Evolutionary conservation across 2,888 invertebrate genomes (phyloP).

Genomic region (Trichopria drosophilae): DNA sequence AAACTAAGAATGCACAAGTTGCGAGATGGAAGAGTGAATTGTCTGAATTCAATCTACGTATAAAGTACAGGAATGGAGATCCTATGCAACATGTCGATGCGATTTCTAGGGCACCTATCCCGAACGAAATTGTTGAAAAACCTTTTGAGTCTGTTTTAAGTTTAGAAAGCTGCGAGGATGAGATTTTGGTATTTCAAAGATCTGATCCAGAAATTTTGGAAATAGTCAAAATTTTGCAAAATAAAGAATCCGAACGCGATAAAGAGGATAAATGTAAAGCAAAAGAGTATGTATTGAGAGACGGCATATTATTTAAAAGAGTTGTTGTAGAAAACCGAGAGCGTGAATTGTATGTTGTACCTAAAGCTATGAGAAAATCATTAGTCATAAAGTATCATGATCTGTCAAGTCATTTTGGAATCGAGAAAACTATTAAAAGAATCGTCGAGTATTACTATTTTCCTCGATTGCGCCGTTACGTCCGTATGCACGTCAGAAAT

Average conservation of each 20-base stretch:
- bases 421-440: background rate
- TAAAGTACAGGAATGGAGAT: conserved; percentile 11
- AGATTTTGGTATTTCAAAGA: conserved; percentile 7
- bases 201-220: conserved; percentile 2
- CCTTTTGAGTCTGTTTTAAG: conserved; percentile 1
- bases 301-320: conserved; percentile 2
- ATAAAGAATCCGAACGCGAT: background rate
- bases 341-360: conserved; percentile 7
- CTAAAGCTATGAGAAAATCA: conserved; percentile 6
- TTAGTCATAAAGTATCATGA: no score
- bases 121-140: no score
- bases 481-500: conserved; percentile 5
- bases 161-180: conserved; percentile 5
- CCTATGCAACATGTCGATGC: conserved; percentile 16
- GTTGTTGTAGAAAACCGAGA: background rate
- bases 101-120: conserved; percentile 15
- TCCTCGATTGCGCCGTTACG: conserved; percentile 4
- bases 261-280: background rate
- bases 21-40: conserved; percentile 10
- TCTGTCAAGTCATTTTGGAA: no score
- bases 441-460: conserved; percentile 3
- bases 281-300: background rate
- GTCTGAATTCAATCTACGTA: conserved; percentile 14
- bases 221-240: conserved; percentile 45
- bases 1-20: conserved; percentile 5